Base-by-base conservation (phyloP, 2,797 vertebrate genomes). In the Rhinogobio ventralis region DNA sequence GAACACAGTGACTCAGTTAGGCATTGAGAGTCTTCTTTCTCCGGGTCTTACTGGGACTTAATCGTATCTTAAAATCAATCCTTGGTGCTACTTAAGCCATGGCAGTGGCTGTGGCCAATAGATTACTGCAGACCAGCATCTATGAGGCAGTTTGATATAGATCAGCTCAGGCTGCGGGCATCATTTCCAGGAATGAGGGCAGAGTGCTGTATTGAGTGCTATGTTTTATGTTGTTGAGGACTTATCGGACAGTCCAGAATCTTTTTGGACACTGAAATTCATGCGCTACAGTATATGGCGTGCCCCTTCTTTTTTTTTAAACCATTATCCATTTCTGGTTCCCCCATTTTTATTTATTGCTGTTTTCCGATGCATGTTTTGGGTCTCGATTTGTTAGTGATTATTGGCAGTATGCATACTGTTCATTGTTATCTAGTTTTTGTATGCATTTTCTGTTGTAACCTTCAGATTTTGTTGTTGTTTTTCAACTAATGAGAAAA, bases 51-150 rank as follows among this genome's bases (percentile, higher is more conserved):
- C 62, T 45, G 49, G 39, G 81, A 83, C 81, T 62, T 83, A 53
- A 83, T 83, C 81, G 23, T 83, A 83, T 83, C 72, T 83, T 76
- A 68, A 83, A 77, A 83, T 83, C 82, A 76, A 68, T 83, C 62
- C 19, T 30, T 67, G 62, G 46, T 83, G 73, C 82, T 83, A 68
- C 60, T 83, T 76, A 66, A 75, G 72, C 81, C 33, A 74, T 82
- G 72, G 60, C 60, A 75, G 72, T 55, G 30, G 19, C 73, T 57
- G 62, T 45, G 82, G n/a, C 62, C 62, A 77, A 83, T 77, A 83
- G 82, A 83, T 83, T 69, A 71, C 45, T 85, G 79, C 64, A 33
- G 28, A 76, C 72, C 30, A 57, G 64, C 30, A 7, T 82, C 25
- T 64, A 36, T 5, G 78, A 51, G 79, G 25, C 71, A 84, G 77